phyloP scores from a whole-genome alignment of 1,140 invertebrate genomes.

The Caenorhabditis tropicalis region DNA sequence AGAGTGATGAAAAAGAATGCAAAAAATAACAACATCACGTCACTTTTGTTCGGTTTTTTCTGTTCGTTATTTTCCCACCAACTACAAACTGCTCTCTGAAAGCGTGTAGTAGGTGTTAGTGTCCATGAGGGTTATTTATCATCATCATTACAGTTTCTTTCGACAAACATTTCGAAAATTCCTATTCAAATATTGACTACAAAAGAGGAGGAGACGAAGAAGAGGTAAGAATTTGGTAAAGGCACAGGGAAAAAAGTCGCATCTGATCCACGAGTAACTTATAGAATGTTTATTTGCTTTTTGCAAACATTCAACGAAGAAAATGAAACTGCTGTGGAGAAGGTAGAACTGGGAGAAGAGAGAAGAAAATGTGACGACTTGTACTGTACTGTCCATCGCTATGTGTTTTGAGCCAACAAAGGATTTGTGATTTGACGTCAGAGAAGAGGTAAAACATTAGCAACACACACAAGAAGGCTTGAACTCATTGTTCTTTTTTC shows the following conservation, averaged over 20 bases:
- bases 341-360: background rate
- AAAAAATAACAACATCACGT: slow-evolving; percentile 32
- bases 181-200: slow-evolving; percentile 39
- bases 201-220: background rate
- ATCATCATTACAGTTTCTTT: slow-evolving; percentile 33
- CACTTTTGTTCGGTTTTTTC: background rate
- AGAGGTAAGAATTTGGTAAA: background rate
- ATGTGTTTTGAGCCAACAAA: slow-evolving; percentile 30
- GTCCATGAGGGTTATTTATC: slow-evolving; percentile 26
- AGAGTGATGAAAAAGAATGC: background rate
- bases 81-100: background rate
- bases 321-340: slow-evolving; percentile 13
- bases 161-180: slow-evolving; percentile 38
- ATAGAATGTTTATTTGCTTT: slow-evolving; percentile 41
- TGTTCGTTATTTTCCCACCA: background rate
- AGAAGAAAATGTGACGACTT: slow-evolving; percentile 33
- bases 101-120: slow-evolving; percentile 30
- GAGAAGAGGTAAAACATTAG: background rate
- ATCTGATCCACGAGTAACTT: slow-evolving; percentile 43
- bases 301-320: slow-evolving; percentile 33
- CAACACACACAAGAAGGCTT: background rate
- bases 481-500: slow-evolving; percentile 19
- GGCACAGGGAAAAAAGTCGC: slow-evolving; percentile 10
- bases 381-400: slow-evolving; percentile 27
- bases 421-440: slow-evolving; percentile 43